Conservation (phyloP, 2,797 vertebrate species). For the Hydrocynus forskahlii region DNA sequence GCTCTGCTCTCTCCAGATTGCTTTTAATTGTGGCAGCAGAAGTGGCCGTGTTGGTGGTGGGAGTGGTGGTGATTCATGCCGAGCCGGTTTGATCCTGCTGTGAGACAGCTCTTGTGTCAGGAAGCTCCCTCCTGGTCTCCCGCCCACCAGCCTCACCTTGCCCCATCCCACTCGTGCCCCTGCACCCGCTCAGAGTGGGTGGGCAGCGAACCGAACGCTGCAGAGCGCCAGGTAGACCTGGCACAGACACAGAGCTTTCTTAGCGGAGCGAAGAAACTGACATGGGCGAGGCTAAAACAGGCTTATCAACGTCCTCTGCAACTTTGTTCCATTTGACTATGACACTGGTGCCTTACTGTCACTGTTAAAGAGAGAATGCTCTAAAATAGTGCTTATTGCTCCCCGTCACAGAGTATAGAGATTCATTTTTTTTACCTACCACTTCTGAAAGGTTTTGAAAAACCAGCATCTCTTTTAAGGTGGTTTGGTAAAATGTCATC, state of each 20-base stretch:
- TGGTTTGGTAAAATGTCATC: too few relatives aligned
- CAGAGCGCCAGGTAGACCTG: constrained; percentile 42
- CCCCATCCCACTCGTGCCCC: constrained; percentile 69
- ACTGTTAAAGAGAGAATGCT: neutral
- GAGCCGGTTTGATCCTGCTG: constrained; percentile 78
- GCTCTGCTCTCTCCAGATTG: constrained; percentile 56
- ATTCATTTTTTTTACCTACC: neutral
- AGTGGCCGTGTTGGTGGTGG: constrained; percentile 74
- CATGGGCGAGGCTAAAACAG: constrained; percentile 26
- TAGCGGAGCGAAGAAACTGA: constrained; percentile 10
- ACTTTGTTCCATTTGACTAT: neutral
- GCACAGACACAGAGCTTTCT: constrained; percentile 30
- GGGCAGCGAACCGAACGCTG: constrained; percentile 62
- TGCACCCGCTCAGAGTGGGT: constrained; percentile 77
- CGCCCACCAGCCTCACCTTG: constrained; percentile 82
- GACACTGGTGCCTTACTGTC: neutral
- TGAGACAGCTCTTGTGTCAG: constrained; percentile 78
- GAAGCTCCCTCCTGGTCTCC: constrained; percentile 80
- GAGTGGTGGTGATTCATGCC: constrained; percentile 79
- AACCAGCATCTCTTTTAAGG: too few relatives aligned
- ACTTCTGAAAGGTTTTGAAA: neutral
- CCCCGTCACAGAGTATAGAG: neutral
- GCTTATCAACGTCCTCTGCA: neutral
- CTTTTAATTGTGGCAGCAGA: constrained; percentile 70
- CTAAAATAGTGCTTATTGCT: neutral